Base-by-base conservation (phyloP, 2,888 invertebrate species). In the Apodemia hepburni region DNA sequence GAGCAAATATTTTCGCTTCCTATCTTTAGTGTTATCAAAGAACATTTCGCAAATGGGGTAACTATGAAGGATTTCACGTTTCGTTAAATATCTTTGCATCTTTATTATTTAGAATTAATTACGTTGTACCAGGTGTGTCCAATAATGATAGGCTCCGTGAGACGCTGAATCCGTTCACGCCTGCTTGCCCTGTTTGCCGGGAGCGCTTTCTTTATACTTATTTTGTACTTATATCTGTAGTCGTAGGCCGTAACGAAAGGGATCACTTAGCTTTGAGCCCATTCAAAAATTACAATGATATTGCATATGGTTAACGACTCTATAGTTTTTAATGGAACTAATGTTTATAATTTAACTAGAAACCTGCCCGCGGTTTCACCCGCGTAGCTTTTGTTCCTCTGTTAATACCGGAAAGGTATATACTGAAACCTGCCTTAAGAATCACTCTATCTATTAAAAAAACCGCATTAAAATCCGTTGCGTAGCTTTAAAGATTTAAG, bases 81-180 rank as follows among this genome's bases (percentile, higher is more conserved):
- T 80, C 83, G 84, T 84, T 82, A 76, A 68, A 69, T 73, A 68
- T 69, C 76, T 70, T 75, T 75, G 60, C 63, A 65, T 69, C 67
- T 75, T 68, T 70, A 69, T 72, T 71, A 71, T 70, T 68, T 63
- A 63, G 68, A 72, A 79, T 80, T 80, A 77, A 78, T 81, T 78
- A 71, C 75, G 69, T 71, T 66, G 69, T 65, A 60, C 80, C 78
- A 77, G 79, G 76, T 79, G 77, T 68, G 60, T 66, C 65, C 60
- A 68, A 18, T 35, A 60, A 60, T 60, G 33, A 57, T 49, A 62
- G 62, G 58, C 54, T 57, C 54, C 54, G 54, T 57, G 54, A 57
- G 54, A 57, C 29, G 68, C 70, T 66, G 54, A 58, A 47, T 47
- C 45, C 45, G 76, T 75, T 77, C 77, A 80, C 77, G 81, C 78